Evolutionary conservation across 2,888 invertebrate genomes (phyloP).

Genomic region (Drosophila affinis): DNA sequence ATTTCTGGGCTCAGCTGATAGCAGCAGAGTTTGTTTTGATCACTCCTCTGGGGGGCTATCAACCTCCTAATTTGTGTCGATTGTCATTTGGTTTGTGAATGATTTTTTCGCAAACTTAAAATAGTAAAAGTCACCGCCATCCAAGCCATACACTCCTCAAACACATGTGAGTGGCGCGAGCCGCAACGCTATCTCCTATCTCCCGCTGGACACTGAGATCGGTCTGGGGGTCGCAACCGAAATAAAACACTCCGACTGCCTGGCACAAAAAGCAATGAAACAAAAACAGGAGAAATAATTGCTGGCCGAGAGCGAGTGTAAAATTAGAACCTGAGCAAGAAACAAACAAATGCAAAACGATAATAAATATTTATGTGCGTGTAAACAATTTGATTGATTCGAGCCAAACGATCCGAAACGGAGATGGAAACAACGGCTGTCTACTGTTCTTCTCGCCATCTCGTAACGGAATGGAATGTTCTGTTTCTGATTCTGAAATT

Average conservation of each 20-base stretch:
- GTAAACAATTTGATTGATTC: conserved; percentile 60
- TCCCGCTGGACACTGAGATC: conserved; percentile 3
- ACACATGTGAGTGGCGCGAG: conserved; percentile 70
- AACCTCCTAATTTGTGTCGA: conserved; percentile 41
- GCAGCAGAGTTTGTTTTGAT: conserved; percentile 32
- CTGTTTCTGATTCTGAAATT: background rate
- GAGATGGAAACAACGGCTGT: conserved; percentile 28
- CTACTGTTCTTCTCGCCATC: conserved; percentile 19
- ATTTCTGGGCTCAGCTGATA: conserved; percentile 19
- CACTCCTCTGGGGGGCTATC: conserved; percentile 43
- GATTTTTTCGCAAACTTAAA: conserved; percentile 47
- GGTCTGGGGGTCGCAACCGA: conserved; percentile 7
- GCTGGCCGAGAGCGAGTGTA: conserved; percentile 18
- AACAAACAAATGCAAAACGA: conserved; percentile 45
- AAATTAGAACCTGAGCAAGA: conserved; percentile 38
- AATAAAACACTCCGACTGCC: conserved; percentile 16
- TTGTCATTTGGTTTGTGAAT: conserved; percentile 32
- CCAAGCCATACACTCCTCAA: conserved; percentile 7
- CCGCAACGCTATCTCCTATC: conserved; percentile 35
- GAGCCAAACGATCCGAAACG: conserved; percentile 27
- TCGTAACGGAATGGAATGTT: conserved; percentile 15
- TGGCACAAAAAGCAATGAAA: background rate
- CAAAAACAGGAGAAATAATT: conserved; percentile 10
- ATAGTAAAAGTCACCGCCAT: conserved; percentile 41
- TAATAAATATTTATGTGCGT: conserved; percentile 51